A percentile compares a stretch with the other conserved stretches of the same genome.
Evolutionary conservation across 30 jellyfish, hydroid and myxozoan genomes (phyloP).

Genomic region (Turritopsis rubra): DNA sequence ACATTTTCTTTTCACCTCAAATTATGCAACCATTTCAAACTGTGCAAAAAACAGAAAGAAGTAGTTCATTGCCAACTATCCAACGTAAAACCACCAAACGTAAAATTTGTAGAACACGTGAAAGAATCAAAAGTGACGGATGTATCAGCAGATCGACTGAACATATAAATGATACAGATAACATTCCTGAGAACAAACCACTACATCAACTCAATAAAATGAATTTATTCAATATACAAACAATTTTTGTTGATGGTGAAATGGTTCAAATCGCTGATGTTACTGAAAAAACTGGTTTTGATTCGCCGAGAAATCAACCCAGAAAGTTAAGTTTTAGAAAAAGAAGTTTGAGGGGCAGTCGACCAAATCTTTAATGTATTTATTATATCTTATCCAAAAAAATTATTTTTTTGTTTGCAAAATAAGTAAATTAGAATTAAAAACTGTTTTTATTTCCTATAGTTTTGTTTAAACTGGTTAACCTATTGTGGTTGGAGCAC

Average conservation of each 20-base stretch:
- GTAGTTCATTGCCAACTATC: background rate
- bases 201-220: background rate
- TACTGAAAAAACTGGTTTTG: background rate
- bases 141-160: background rate
- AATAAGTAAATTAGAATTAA: background rate
- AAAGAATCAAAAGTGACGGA: background rate
- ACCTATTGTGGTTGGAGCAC: background rate
- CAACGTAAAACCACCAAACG: background rate
- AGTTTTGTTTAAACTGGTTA: background rate
- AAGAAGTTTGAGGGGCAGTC: background rate
- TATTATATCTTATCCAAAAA: background rate
- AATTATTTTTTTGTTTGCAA: background rate
- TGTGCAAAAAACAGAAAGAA: background rate
- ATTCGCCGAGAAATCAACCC: background rate
- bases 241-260: constrained; percentile 7
- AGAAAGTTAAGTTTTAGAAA: constrained; percentile 1
- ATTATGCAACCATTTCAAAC: background rate
- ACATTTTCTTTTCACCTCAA: constrained; percentile 8
- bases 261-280: background rate
- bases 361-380: background rate
- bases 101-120: background rate
- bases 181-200: background rate
- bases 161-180: background rate
- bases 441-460: background rate
- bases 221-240: constrained; percentile 3